Evolutionary conservation across 2,113 vertebrate species (phyloP), one percentile per base, ranked within the genome.

Genomic region (Tragulus kanchil): DNA sequence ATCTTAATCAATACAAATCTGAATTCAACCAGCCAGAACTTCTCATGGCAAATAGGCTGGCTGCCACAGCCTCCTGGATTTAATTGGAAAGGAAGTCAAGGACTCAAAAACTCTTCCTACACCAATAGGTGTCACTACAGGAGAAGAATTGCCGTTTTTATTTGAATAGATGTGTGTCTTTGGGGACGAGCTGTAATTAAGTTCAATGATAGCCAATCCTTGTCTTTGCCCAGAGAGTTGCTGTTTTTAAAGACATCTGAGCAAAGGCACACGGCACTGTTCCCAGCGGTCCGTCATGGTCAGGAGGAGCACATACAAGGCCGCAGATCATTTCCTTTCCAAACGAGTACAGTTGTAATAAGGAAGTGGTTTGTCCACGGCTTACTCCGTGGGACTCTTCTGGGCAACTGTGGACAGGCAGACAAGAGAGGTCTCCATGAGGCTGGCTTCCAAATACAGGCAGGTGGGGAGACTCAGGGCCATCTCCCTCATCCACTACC

Each of bases 341-440:
- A 93, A 97, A 97, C 64, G 78, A 96, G 96, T 88, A 90, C 54
- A 58, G 90, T 96, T 95, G 97, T 96, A 98, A 97, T 96, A 98
- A 98, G 89, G 67, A 97, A 89, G 85, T 83, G 94, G 95, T 96
- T 0, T 86, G 94, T 89, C 96, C 36, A 4, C 56, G 87, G 96
- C 96, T 97, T 81, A 90, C 56, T n/a, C n/a, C n/a, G n/a, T n/a
- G n/a, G n/a, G n/a, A n/a, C n/a, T 99, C 99, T 99, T 99, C 99
- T 99, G 99, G 95, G 99, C 99, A 88, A 99, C 99, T 99, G 67
- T 65, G 5, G 96, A 87, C 94, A 97, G 42, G 58, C 95, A 96
- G 85, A 96, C 17, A 71, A 81, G 50, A 73, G 1, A 36, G 1
- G 48, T 19, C n/a, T 2, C 64, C 4, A 21, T 97, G 64, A 95